These are phyloP conservation scores for Empidonax alnorum DNA, from an alignment of 2,113 vertebrate species.

Conservation along the genomic window DNA sequence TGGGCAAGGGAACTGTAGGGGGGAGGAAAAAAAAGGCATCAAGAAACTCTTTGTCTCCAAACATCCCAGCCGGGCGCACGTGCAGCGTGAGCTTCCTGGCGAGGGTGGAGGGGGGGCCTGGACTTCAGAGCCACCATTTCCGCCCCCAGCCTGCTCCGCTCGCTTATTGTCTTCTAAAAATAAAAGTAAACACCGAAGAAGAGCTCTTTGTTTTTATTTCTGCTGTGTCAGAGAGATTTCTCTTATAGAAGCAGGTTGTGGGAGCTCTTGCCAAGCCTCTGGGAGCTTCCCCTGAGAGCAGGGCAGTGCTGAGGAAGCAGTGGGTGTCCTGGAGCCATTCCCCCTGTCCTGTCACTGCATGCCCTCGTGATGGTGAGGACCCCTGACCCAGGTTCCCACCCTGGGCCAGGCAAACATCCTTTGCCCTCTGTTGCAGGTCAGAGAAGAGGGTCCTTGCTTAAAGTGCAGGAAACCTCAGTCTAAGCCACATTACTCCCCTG, in stretches of 20 bases:
- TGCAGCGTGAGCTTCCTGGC: conserved; percentile 35
- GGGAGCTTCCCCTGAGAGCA: neutral
- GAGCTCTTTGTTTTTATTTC: neutral
- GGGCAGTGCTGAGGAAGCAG: neutral
- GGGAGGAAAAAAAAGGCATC: conserved; percentile 9
- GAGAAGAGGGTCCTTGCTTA: neutral
- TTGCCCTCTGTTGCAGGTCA: neutral
- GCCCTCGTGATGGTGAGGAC: neutral
- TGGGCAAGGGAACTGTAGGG: conserved; percentile 2
- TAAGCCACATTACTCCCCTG: neutral
- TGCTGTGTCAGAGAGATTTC: neutral
- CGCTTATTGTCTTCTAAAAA: conserved; percentile 33
- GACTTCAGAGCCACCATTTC: conserved; percentile 34
- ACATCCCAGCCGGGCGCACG: neutral
- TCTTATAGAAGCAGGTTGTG: neutral
- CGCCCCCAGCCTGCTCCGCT: neutral
- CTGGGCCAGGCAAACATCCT: rapidly evolving
- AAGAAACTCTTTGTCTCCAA: conserved; percentile 61
- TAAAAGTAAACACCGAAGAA: conserved; percentile 32
- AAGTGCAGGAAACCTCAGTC: neutral
- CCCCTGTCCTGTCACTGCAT: neutral
- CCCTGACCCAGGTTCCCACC: neutral
- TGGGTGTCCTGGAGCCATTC: neutral
- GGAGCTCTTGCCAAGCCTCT: neutral
- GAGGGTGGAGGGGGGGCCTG: neutral